phyloP scores from a whole-genome alignment of 2,797 vertebrate genomes.

The Aplochiton taeniatus region DNA sequence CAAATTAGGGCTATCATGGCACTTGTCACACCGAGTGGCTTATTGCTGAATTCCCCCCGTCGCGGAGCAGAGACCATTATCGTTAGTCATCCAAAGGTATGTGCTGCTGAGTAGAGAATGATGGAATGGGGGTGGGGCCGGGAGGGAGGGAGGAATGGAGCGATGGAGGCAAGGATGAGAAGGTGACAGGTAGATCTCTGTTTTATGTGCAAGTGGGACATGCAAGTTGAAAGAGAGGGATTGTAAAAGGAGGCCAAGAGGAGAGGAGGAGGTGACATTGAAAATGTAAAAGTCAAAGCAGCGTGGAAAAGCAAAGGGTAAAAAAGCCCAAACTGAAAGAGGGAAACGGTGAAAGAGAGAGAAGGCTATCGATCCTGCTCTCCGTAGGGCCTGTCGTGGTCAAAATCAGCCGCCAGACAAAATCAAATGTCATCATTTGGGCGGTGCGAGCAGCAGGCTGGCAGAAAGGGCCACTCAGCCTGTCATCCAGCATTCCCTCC shows the following conservation, averaged over 20 bases:
- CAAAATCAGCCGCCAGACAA: constrained; percentile 52
- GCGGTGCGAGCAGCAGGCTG: too few relatives aligned
- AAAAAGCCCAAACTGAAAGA: constrained; percentile 6
- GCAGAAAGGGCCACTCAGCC: constrained; percentile 45
- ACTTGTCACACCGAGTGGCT: constrained; percentile 58
- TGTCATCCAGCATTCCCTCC: constrained; percentile 55
- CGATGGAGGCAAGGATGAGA: not conserved
- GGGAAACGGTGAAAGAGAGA: constrained; percentile 31
- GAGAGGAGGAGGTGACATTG: not conserved
- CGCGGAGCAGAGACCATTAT: constrained; percentile 69
- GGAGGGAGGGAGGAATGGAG: constrained; percentile 13
- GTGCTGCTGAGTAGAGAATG: constrained; percentile 50
- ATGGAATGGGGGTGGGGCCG: constrained; percentile 31
- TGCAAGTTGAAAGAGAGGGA: not conserved
- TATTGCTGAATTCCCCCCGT: constrained; percentile 70
- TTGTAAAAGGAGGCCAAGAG: not conserved
- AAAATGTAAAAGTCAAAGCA: constrained; percentile 8
- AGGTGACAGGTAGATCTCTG: not conserved
- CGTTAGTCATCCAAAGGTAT: constrained; percentile 66
- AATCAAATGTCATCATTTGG: constrained; percentile 70
- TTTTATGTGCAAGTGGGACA: not conserved
- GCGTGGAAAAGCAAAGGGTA: constrained; percentile 12
- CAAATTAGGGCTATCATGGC: constrained; percentile 63
- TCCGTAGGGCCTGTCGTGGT: constrained; percentile 45
- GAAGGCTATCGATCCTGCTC: constrained; percentile 55